These are phyloP conservation scores for Plectus sambesii DNA, from an alignment of 1,140 invertebrate species.

Conservation along the genomic window DNA sequence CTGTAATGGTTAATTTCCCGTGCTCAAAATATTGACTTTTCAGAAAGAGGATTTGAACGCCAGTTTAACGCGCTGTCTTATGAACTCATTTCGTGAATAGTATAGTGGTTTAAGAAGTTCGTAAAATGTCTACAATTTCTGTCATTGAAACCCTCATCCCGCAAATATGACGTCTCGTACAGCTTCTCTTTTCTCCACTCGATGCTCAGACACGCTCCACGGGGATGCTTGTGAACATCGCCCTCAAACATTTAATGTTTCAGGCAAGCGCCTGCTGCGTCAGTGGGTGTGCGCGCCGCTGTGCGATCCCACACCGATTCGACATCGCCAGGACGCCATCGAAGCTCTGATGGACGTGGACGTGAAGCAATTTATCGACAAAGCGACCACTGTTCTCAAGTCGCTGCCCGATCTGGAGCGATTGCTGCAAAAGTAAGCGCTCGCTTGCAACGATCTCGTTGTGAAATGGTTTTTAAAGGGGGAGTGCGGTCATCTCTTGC, in stretches of 20 bases:
- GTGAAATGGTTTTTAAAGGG: too few relatives aligned
- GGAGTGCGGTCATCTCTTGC: too few relatives aligned
- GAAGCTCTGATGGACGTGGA: conserved; percentile 60
- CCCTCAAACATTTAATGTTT: conserved; percentile 15
- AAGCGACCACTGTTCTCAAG: conserved; percentile 58
- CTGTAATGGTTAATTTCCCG: too few relatives aligned
- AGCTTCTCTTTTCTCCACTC: too few relatives aligned
- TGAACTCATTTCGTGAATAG: conserved; percentile 13
- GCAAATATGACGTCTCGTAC: too few relatives aligned
- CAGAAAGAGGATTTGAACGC: too few relatives aligned
- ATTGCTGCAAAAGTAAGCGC: conserved; percentile 54
- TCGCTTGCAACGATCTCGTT: too few relatives aligned
- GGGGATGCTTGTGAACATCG: too few relatives aligned
- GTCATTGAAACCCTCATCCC: too few relatives aligned
- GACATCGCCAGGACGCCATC: conserved; percentile 69
- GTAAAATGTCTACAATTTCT: conserved; percentile 10
- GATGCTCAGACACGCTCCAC: too few relatives aligned
- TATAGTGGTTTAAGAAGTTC: too few relatives aligned
- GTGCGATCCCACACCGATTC: conserved; percentile 63
- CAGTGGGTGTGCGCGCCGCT: conserved; percentile 86
- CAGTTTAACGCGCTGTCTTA: conserved; percentile 10
- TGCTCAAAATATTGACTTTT: too few relatives aligned
- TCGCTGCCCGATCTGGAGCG: conserved; percentile 84
- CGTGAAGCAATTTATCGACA: conserved; percentile 51
- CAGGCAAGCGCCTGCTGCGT: conserved; percentile 59